These are phyloP conservation scores for Melieria picta DNA, from an alignment of 2,888 invertebrate species.

Conservation along the genomic window DNA sequence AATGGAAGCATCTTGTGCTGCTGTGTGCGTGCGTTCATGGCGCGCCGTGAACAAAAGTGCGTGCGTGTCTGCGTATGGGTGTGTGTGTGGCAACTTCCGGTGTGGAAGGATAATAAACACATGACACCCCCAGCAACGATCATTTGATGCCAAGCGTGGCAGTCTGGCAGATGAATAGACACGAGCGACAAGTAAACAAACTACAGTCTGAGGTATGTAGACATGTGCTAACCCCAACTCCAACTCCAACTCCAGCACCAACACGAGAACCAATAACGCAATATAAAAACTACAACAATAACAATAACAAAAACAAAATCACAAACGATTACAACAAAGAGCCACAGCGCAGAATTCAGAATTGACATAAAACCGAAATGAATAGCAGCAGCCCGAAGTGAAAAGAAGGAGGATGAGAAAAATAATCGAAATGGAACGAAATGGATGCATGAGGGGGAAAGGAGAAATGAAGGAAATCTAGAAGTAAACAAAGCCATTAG, in stretches of 20 bases:
- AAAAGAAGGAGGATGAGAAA: too few relatives aligned
- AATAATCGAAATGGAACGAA: too few relatives aligned
- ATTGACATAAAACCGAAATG: not conserved
- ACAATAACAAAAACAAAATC: constrained; percentile 20
- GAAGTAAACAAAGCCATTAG: too few relatives aligned
- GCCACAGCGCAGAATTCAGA: not conserved
- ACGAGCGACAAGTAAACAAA: constrained; percentile 20
- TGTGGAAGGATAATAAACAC: constrained; percentile 48
- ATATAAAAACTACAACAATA: constrained; percentile 18
- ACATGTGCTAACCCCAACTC: constrained; percentile 1
- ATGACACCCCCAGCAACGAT: constrained; percentile 47
- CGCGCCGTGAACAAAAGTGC: not conserved
- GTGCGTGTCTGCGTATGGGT: constrained; percentile 2
- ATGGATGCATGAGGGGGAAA: too few relatives aligned
- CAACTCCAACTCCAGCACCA: not conserved
- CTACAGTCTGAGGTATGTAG: not conserved
- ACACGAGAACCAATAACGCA: constrained; percentile 17
- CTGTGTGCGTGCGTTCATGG: constrained; percentile 1
- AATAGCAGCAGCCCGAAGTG: too few relatives aligned
- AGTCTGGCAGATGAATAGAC: constrained; percentile 27
- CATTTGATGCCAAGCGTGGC: constrained; percentile 36
- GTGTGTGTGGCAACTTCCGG: constrained; percentile 43
- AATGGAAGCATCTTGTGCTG: constrained; percentile 23
- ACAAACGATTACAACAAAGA: constrained; percentile 12
- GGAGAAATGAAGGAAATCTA: too few relatives aligned